A percentile compares a stretch with the other conserved stretches of the same genome.
Conservation (phyloP, 2,797 vertebrate genomes). For the Bovichtus variegatus region DNA sequence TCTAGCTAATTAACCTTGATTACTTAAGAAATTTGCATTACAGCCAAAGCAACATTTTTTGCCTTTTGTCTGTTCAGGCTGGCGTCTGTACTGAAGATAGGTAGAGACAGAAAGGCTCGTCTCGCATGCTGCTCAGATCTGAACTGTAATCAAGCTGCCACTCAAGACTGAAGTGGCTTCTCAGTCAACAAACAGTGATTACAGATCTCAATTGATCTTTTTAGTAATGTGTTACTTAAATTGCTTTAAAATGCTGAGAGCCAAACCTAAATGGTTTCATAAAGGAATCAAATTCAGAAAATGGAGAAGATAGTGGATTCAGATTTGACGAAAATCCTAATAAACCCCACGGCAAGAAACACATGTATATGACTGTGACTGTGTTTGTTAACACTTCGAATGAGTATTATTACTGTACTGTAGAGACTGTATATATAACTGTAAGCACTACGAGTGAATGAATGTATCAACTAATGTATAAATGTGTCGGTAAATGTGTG, state of each 20-base stretch:
- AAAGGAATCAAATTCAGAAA: slow-evolving; percentile 19
- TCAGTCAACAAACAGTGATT: slow-evolving; percentile 16
- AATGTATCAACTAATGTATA: slow-evolving; percentile 4
- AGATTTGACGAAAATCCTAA: slow-evolving; percentile 25
- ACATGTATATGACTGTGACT: not conserved
- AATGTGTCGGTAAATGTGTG: not conserved
- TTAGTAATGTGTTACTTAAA: not conserved
- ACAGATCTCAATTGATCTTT: not conserved
- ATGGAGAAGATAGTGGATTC: slow-evolving; percentile 16
- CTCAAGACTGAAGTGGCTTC: slow-evolving; percentile 21
- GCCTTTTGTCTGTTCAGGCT: not conserved
- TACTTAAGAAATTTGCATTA: not conserved
- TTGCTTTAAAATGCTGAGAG: slow-evolving; percentile 18
- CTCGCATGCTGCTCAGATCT: not conserved
- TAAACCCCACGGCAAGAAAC: slow-evolving; percentile 6
- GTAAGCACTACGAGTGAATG: slow-evolving; percentile 2
- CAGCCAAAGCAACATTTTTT: not conserved
- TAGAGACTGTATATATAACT: not conserved
- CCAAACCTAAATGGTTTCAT: slow-evolving; percentile 27
- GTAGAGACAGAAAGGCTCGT: not conserved
- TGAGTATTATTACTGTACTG: not conserved
- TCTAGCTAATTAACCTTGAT: not conserved
- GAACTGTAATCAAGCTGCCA: slow-evolving; percentile 2
- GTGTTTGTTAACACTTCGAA: not conserved
- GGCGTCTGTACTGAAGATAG: not conserved